Evolutionary conservation across 2,113 vertebrate species (phyloP).

Genomic region (Thamnaconus septentrionalis): DNA sequence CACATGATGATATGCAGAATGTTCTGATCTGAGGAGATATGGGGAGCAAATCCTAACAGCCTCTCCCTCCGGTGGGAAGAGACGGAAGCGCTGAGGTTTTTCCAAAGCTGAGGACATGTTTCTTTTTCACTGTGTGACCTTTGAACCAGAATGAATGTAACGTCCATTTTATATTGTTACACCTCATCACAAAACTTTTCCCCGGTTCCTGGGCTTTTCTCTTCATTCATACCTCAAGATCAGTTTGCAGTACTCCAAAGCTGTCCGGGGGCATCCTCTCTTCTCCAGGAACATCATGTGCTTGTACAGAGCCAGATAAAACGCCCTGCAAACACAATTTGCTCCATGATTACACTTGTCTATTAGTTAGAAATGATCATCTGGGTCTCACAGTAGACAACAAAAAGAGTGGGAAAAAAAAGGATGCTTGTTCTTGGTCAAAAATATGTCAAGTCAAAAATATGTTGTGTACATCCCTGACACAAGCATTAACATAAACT

Average conservation of each 20-base stretch:
- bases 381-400: neutral
- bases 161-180: neutral
- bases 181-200: neutral
- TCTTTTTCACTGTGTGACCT: neutral
- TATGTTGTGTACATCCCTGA: too few species aligned
- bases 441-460: too few species aligned
- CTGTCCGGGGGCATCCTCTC: slow-evolving; percentile 92
- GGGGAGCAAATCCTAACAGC: neutral
- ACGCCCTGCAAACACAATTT: slow-evolving; percentile 78
- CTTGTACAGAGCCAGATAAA: slow-evolving; percentile 93
- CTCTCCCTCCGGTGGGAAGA: too few species aligned
- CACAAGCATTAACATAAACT: too few species aligned
- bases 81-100: too few species aligned
- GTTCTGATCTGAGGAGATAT: neutral
- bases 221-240: slow-evolving; percentile 83
- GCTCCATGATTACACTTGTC: neutral
- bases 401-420: too few species aligned
- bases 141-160: too few species aligned
- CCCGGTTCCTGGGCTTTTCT: neutral
- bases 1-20: slow-evolving; percentile 20
- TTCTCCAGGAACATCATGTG: slow-evolving; percentile 96
- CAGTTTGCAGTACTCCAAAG: slow-evolving; percentile 95
- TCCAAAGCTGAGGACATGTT: neutral
- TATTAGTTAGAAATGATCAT: slow-evolving; percentile 6
- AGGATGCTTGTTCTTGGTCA: too few species aligned